Percentiles rank a stretch among this genome's conserved stretches.
Conservation (phyloP, 2,113 vertebrate genomes). For the Arvicanthis niloticus region DNA sequence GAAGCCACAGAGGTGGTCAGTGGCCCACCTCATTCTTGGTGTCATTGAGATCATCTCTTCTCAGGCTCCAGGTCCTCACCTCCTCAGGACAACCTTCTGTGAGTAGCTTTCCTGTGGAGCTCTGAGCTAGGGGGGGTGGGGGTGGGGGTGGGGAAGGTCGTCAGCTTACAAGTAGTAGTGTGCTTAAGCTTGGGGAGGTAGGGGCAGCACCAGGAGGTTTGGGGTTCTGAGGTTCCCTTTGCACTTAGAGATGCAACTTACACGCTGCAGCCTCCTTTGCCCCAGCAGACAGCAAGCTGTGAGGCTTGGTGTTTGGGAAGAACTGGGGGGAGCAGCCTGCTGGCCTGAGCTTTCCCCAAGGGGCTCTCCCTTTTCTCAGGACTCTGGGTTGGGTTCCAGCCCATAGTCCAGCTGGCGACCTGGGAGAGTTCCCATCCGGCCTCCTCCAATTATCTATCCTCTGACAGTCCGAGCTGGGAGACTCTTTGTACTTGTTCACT, state of each 20-base stretch:
- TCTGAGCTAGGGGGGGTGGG: neutral
- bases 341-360: neutral
- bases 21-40: neutral
- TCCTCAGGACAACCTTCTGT: accelerated
- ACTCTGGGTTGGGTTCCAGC: neutral
- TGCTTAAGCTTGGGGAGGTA: neutral
- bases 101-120: neutral
- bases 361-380: neutral
- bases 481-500: neutral
- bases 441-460: neutral
- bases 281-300: neutral
- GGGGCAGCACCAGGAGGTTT: neutral
- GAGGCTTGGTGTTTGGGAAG: neutral
- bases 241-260: neutral
- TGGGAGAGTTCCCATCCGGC: neutral
- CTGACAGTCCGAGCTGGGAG: neutral
- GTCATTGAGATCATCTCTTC: neutral
- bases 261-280: neutral
- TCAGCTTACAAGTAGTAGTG: neutral
- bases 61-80: accelerated
- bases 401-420: neutral
- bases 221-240: neutral
- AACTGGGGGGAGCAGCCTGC: neutral
- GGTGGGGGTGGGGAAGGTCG: too few relatives aligned
- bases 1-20: neutral